phyloP scores from a whole-genome alignment of 2,113 vertebrate species.

The Campylomormyrus tamandua region DNA sequence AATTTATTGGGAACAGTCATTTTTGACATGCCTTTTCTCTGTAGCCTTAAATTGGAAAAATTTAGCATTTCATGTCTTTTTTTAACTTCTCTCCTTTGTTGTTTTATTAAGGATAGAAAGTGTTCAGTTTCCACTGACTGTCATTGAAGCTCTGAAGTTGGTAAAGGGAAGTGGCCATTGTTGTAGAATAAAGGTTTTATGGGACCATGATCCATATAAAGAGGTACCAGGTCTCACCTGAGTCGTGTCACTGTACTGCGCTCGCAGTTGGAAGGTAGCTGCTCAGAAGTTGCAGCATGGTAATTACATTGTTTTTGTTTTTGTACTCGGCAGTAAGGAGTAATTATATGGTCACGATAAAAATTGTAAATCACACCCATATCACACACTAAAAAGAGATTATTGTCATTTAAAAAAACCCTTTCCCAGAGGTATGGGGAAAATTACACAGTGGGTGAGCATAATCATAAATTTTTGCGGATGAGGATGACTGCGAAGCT shows the following conservation, averaged over 20 bases:
- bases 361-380: background rate
- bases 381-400: background rate
- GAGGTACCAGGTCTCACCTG: background rate
- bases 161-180: background rate
- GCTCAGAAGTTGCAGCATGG: background rate
- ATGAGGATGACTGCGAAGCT: background rate
- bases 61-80: background rate
- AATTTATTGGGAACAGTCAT: background rate
- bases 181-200: background rate
- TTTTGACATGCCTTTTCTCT: background rate
- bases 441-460: conserved; percentile 5
- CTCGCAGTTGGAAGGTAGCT: background rate
- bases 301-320: conserved; percentile 11
- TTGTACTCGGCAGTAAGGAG: background rate
- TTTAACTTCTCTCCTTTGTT: background rate
- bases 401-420: conserved; percentile 10
- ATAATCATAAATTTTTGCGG: conserved; percentile 1
- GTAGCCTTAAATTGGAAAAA: background rate
- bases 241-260: background rate
- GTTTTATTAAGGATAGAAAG: background rate
- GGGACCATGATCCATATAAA: background rate
- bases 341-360: conserved; percentile 6
- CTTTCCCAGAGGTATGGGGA: background rate
- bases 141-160: background rate
- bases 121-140: background rate